A percentile compares a stretch with the other conserved stretches of the same genome.
These are phyloP conservation scores for Lamproptera curius DNA, from an alignment of 2,888 invertebrate genomes.

Conservation along the genomic window DNA sequence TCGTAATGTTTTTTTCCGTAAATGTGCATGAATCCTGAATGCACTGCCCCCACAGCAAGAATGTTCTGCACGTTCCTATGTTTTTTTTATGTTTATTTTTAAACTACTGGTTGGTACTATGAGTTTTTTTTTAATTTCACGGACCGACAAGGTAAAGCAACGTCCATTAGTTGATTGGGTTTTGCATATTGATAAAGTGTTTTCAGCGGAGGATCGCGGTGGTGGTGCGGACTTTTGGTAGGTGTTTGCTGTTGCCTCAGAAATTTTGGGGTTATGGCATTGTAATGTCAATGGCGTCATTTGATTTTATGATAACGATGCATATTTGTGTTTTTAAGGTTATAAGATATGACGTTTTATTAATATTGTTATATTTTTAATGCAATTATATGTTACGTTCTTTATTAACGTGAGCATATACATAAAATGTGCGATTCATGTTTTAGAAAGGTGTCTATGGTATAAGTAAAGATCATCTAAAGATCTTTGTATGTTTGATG, in stretches of 20 bases:
- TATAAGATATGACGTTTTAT: no score
- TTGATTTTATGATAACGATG: no score
- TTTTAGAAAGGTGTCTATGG: no score
- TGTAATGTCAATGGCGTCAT: no score
- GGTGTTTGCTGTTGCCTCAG: not conserved
- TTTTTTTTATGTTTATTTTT: slow-evolving; percentile 41
- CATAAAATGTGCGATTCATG: no score
- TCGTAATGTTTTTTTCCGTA: slow-evolving; percentile 46
- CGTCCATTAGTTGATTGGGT: slow-evolving; percentile 67
- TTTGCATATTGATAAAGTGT: slow-evolving; percentile 43
- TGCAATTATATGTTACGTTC: no score
- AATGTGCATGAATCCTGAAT: slow-evolving; percentile 74
- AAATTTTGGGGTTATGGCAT: no score
- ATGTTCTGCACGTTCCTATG: slow-evolving; percentile 69
- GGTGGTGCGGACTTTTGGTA: slow-evolving; percentile 1
- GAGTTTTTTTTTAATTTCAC: slow-evolving; percentile 44
- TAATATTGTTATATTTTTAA: no score
- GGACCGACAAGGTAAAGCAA: slow-evolving; percentile 54
- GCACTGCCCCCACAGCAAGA: slow-evolving; percentile 68
- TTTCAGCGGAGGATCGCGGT: slow-evolving; percentile 15
- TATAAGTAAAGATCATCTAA: no score
- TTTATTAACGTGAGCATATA: no score
- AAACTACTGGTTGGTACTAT: slow-evolving; percentile 32
- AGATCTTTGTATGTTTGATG: no score
- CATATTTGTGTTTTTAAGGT: no score